These are phyloP conservation scores for Heliconius nattereri DNA, from an alignment of 1,140 invertebrate species.

Conservation along the genomic window DNA sequence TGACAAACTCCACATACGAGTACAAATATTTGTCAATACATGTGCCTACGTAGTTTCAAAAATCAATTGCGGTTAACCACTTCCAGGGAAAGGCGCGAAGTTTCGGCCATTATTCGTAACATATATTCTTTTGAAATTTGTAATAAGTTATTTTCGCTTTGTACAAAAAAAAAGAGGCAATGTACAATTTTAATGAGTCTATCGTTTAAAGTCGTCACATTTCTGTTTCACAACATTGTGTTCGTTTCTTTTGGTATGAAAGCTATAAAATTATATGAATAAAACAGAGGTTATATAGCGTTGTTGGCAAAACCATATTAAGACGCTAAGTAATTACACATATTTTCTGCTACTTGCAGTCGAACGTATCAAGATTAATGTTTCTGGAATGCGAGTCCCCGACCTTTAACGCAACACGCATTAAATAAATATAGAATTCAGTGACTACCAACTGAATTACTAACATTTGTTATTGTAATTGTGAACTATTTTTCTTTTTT, in stretches of 20 bases:
- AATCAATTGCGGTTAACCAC: conserved; percentile 61
- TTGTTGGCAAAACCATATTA: conserved; percentile 37
- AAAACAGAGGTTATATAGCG: conserved; percentile 32
- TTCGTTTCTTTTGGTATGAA: conserved; percentile 2
- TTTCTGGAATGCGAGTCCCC: conserved; percentile 30
- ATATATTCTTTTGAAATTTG: conserved; percentile 7
- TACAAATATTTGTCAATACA: conserved; percentile 44
- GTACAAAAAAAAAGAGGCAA: not conserved
- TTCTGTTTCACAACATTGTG: not conserved
- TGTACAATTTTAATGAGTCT: not conserved
- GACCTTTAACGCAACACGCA: conserved; percentile 38
- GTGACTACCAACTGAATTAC: conserved; percentile 34
- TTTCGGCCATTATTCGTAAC: conserved; percentile 31
- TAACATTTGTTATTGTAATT: conserved; percentile 38
- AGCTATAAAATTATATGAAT: conserved; percentile 19
- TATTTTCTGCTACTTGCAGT: conserved; percentile 43
- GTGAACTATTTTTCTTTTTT: conserved; percentile 28
- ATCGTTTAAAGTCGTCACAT: not conserved
- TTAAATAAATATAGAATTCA: conserved; percentile 40
- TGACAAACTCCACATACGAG: conserved; percentile 44
- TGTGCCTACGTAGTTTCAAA: conserved; percentile 33
- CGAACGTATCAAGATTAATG: conserved; percentile 42
- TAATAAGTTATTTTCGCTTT: not conserved
- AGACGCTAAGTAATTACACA: conserved; percentile 40
- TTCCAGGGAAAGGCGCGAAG: conserved; percentile 62